phyloP scores from a whole-genome alignment of 2,113 vertebrate genomes.

The Coracopsis vasa region DNA sequence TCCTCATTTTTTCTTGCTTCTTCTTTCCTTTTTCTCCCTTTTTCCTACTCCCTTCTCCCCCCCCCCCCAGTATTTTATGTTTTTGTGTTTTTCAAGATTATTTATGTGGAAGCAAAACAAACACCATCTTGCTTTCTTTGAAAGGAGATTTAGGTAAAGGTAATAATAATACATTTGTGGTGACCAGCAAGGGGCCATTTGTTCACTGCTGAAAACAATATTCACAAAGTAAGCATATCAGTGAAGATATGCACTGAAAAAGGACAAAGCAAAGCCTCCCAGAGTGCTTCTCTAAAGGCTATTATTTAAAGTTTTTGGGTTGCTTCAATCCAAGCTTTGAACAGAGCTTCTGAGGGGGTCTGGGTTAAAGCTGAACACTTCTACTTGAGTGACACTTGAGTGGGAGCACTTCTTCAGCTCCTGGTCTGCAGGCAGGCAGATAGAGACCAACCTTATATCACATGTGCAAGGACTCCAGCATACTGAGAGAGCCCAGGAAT shows the following conservation, averaged over 20 bases:
- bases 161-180: neutral
- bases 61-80: fast-evolving
- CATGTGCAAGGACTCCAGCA: neutral
- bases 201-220: neutral
- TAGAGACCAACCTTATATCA: neutral
- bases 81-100: neutral
- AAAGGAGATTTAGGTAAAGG: neutral
- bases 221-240: neutral
- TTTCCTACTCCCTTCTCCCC: fast-evolving
- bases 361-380: neutral
- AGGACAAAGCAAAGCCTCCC: neutral
- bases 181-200: neutral
- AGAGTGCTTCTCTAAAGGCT: neutral
- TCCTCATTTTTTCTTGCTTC: neutral
- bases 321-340: neutral
- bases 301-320: neutral
- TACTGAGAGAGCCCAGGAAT: neutral
- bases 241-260: neutral
- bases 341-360: neutral
- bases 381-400: neutral
- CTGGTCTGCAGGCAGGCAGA: neutral
- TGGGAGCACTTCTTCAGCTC: neutral
- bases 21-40: neutral
- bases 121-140: neutral
- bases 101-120: neutral